Base-by-base conservation (phyloP, 1,140 invertebrate genomes). In the Atta texana region DNA sequence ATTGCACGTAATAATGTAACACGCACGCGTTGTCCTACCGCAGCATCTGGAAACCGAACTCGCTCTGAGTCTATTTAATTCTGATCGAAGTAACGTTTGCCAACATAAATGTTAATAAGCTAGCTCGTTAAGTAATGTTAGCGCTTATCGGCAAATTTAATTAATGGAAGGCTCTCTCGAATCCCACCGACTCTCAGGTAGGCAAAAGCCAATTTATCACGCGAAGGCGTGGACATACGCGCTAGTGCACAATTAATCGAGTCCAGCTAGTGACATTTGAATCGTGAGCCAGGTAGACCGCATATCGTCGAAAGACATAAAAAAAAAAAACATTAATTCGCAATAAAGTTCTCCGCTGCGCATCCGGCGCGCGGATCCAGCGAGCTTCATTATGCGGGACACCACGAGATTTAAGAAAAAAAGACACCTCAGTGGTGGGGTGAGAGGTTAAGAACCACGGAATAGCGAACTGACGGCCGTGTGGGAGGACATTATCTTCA, bases 401-500 rank as follows among this genome's bases (percentile, higher is more conserved):
- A 55, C 57, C 74, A 71, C 71, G 74, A 82, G 85, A 87, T 89
- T 91, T 74, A 86, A 91, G 59, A 75, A 88, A 74, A 39, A 82
- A 71, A 88, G 68, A 61, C 39, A 66, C 51, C 69, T 44, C 53
- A 24, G 21, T 24, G 44, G 28, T 10, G 28, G 87, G 90, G 82
- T 91, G 90, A 91, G 90, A 93, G 93, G 93, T 93, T 94, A 93
- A 93, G 92, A 92, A 93, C 88, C 92, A 92, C 63, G 88, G 89
- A 86, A 91, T 88, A 91, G 89, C 84, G 90, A 93, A 91, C 88
- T 92, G 93, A 94, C 92, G 92, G 87, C 90, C 91, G 92, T 92
- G 94, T 94, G 92, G 94, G 94, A 92, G 94, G 94, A 94, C 93
- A 92, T 93, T 94, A 94, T 94, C 93, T 94, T 89, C 90, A 89